phyloP scores from a whole-genome alignment of 2,888 invertebrate species.

The Cantharis lateralis region DNA sequence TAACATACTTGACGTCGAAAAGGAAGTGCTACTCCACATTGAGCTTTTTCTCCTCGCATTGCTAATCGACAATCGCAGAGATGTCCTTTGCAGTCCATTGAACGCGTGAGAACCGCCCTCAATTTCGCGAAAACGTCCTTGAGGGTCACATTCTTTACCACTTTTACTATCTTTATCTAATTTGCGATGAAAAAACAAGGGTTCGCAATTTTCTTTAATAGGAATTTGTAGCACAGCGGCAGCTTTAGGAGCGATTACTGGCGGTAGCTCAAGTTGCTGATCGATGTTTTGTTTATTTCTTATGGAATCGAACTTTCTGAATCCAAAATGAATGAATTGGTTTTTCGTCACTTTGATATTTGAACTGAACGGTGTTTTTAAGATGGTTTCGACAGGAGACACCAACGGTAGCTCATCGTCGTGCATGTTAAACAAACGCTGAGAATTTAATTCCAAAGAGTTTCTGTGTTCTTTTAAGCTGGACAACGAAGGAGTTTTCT shows the following conservation, averaged over 20 bases:
- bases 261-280: constrained; percentile 49
- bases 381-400: constrained; percentile 45
- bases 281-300: constrained; percentile 38
- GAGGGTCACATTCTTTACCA: constrained; percentile 40
- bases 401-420: constrained; percentile 19
- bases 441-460: constrained; percentile 20
- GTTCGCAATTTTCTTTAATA: constrained; percentile 43
- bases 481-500: constrained; percentile 46
- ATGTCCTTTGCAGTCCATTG: constrained; percentile 47
- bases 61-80: constrained; percentile 47
- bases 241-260: constrained; percentile 65
- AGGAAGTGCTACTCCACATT: constrained; percentile 38
- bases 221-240: constrained; percentile 66
- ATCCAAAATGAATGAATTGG: constrained; percentile 35
- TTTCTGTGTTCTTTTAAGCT: constrained; percentile 38
- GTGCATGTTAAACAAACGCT: neutral
- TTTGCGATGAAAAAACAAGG: constrained; percentile 29
- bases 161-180: constrained; percentile 13
- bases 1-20: constrained; percentile 42
- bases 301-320: constrained; percentile 37
- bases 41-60: constrained; percentile 36
- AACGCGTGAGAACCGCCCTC: constrained; percentile 34
- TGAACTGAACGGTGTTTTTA: constrained; percentile 49
- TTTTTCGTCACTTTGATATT: constrained; percentile 24
- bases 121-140: constrained; percentile 31